Evolutionary conservation across 2,113 vertebrate genomes (phyloP), one percentile per base, ranked within the genome.

Genomic region (Syngnathoides biaculeatus): DNA sequence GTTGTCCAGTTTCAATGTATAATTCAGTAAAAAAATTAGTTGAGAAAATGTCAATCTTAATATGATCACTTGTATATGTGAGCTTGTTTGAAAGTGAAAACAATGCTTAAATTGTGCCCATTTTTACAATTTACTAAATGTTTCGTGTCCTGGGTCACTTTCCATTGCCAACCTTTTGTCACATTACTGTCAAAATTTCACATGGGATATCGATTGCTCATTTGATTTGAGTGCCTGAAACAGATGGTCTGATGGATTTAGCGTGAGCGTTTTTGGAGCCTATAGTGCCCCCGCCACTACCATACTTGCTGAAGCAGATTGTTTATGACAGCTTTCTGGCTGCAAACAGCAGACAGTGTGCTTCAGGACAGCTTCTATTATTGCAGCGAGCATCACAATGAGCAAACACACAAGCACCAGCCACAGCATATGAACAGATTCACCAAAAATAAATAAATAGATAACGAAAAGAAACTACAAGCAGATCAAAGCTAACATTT

Each of bases 251-350:
- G 74, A 84, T 85, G 75, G 86, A 86, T 89, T 89, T 80, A 83
- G 75, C 24, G 58, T 62, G 65, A 58, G 75, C 79, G 69, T 84
- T 78, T 74, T 78, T 81, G 78, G 81, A 79, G 82, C 80, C 82
- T 80, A 82, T 67, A 78, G 84, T 82, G 78, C 81, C 77, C 72
- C 68, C 73, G 52, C 68, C 71, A 74, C 78, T 84, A 86, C 86
- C 89, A 87, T 87, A 86, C 87, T 87, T 58, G 75, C 77, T 79
- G 75, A 68, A 87, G 86, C 86, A 90, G 89, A 90, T 90, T 90
- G 86, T 85, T 88, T 90, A 85, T 90, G 89, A 89, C 89, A 90
- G 86, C 79, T 84, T 79, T 70, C 82, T 80, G 75, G 83, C 84
- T 84, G 79, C 84, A 88, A 76, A 81, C 79, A 87, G 68, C 85